These are phyloP conservation scores for Balanococcus diminutus DNA, from an alignment of 2,888 invertebrate genomes.

Conservation along the genomic window DNA sequence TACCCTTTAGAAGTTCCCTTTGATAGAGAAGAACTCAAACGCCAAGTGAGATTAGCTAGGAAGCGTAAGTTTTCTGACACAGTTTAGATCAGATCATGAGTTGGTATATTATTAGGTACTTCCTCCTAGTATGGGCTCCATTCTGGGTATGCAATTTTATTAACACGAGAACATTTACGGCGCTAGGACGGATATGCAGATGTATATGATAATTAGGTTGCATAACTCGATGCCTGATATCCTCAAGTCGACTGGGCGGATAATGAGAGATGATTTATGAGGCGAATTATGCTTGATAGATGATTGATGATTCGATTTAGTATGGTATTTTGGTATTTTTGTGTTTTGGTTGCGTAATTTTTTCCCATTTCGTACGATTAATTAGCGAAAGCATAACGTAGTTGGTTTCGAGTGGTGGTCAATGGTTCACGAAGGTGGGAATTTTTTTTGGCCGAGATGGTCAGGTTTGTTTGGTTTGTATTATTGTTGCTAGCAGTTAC, in stretches of 20 bases:
- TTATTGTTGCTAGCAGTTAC: neutral
- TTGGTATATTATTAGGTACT: too few relatives aligned
- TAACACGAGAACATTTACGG: slow-evolving; percentile 1
- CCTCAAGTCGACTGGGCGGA: neutral
- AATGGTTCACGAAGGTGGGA: neutral
- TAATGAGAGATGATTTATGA: neutral
- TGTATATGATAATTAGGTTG: neutral
- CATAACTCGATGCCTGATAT: neutral
- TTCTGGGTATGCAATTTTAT: slow-evolving; percentile 25
- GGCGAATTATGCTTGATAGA: neutral
- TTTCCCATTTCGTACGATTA: neutral
- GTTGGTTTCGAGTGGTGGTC: neutral
- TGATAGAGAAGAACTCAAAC: too few relatives aligned
- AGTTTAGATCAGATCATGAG: too few relatives aligned
- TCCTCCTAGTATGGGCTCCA: too few relatives aligned
- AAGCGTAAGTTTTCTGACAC: too few relatives aligned
- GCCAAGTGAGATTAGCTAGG: too few relatives aligned
- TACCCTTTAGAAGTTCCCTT: too few relatives aligned
- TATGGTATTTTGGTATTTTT: neutral
- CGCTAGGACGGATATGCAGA: neutral
- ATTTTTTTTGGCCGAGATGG: neutral
- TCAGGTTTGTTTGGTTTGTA: neutral
- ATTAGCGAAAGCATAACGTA: neutral
- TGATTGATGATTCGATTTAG: neutral
- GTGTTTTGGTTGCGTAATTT: neutral